Evolutionary conservation across 1,140 invertebrate species (phyloP), one percentile per base, ranked within the genome.

Genomic region (Sweltsa coloradensis): DNA sequence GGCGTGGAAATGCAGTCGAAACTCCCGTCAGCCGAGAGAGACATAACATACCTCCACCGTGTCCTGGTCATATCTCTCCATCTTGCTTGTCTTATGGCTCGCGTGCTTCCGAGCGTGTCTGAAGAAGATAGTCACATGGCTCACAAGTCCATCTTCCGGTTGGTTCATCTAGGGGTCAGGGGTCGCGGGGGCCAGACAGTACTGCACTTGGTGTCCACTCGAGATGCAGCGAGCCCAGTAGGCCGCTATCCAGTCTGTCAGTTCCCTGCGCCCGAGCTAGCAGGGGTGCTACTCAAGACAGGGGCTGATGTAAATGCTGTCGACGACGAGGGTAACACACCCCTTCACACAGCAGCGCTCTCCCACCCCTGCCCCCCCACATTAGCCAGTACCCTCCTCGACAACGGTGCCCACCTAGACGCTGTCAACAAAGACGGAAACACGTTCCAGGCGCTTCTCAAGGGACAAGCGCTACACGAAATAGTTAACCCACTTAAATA

Each of bases 1-100:
- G 61, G 68, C 25, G 67, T 66, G 25, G 52, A 62, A 45, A 66
- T 71, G 59, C 49, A 76, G 42, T 64, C 74, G 23, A 68, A 75
- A 46, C 66, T 67, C 49, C 69, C 78, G 49, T 67, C 36, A 9
- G 46, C 72, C 31, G 79, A 85, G 45, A 70, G 79, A 55, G 86
- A 90, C 58, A 63, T 79, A 31, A 79, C 76, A 23, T 81, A 85
- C 49, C 72, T 93, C 34, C 86, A 89, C 56, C 73, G 87, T 52
- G 81, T 89, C 22, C 66, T 95, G 47, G 77, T 90, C n/a, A 89
- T 91, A 53, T 81, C 86, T 4, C 69, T 94, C 48, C 86, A 93
- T 57, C 65, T 89, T 41, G 80, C 82, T 18, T 83, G 81, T 55
- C 63, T 91, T 16, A 68, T 87, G 53, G 79, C 85, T 21, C 75